phyloP scores from a whole-genome alignment of 2,113 vertebrate species.

The Balaenoptera acutorostrata region DNA sequence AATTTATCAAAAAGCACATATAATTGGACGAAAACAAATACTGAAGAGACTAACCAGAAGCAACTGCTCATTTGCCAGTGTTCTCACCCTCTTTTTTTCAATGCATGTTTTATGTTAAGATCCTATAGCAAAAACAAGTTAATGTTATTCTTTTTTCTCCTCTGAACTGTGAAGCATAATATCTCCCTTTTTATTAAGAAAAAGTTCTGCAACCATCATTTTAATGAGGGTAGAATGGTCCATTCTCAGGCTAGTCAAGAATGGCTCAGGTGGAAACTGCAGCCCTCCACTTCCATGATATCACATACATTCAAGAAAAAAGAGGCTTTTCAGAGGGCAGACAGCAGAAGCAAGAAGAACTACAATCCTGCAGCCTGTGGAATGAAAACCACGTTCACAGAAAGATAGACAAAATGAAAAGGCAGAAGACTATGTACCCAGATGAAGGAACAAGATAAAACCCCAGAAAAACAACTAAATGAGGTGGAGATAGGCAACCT shows the following conservation, averaged over 20 bases:
- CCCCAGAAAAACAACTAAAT: too few species aligned
- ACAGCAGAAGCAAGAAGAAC: too few species aligned
- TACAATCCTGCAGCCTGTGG: too few species aligned
- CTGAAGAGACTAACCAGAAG: not conserved
- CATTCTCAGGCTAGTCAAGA: not conserved
- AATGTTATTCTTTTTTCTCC: not conserved
- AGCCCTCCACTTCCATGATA: not conserved
- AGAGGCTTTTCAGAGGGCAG: not conserved
- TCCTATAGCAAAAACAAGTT: not conserved
- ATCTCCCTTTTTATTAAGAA: not conserved
- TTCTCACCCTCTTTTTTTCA: not conserved
- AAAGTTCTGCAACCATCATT: not conserved
- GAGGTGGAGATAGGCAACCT: too few species aligned
- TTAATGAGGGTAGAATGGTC: not conserved
- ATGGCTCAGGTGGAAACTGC: not conserved
- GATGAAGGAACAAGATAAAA: too few species aligned
- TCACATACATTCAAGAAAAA: not conserved
- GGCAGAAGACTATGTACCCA: too few species aligned
- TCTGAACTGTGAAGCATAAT: not conserved
- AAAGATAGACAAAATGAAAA: too few species aligned
- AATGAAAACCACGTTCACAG: too few species aligned
- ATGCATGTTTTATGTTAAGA: not conserved
- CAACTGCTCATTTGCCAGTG: not conserved
- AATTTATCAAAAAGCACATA: not conserved
- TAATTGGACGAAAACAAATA: not conserved